phyloP scores from a whole-genome alignment of 2,797 vertebrate genomes.

The Podarcis siculus region DNA sequence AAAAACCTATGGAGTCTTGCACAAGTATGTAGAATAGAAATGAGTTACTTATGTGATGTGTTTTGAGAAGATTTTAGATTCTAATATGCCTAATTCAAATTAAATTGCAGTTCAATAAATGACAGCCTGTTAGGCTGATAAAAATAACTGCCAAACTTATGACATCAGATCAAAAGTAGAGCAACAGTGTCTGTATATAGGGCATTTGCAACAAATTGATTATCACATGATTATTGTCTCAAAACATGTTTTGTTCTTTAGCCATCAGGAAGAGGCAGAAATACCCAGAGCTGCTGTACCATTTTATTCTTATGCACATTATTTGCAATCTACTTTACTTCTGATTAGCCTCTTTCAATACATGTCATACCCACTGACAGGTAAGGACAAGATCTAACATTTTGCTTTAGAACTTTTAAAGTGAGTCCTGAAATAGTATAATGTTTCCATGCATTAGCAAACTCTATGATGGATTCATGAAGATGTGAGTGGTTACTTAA shows the following conservation, averaged over 20 bases:
- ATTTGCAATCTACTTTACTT: neutral
- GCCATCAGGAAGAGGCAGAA: neutral
- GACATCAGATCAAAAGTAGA: neutral
- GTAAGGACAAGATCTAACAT: neutral
- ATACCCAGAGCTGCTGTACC: neutral
- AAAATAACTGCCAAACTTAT: neutral
- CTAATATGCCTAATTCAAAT: neutral
- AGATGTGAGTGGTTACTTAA: neutral
- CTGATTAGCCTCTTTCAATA: neutral
- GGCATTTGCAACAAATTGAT: neutral
- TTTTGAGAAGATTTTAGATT: neutral
- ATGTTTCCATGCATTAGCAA: neutral
- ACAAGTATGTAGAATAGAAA: neutral
- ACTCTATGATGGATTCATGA: neutral
- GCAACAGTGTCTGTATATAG: neutral
- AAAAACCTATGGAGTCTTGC: neutral
- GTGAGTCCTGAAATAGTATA: neutral
- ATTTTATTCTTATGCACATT: neutral
- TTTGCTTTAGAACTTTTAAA: conserved; percentile 7
- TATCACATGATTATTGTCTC: neutral
- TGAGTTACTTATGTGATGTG: neutral
- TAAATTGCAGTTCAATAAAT: neutral
- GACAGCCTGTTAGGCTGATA: neutral
- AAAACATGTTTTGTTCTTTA: neutral
- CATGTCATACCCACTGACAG: neutral